phyloP scores from a whole-genome alignment of 1,140 invertebrate species.

The Protaetia brevitarsis region DNA sequence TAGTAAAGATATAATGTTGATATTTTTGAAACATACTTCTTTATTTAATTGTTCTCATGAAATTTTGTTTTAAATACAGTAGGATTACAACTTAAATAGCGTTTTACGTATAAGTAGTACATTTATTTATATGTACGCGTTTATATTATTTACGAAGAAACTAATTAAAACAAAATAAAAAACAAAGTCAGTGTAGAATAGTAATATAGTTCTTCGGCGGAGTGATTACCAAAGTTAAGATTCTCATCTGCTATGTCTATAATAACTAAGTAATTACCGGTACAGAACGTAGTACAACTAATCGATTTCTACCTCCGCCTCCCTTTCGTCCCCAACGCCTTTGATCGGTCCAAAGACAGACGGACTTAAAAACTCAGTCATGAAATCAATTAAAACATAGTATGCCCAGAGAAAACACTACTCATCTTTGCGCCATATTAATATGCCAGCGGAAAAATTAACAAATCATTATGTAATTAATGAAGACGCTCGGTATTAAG shows the following conservation, averaged over 20 bases:
- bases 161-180: no score
- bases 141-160: no score
- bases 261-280: constrained; percentile 17
- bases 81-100: no score
- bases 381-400: constrained; percentile 10
- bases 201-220: background rate
- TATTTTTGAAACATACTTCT: no score
- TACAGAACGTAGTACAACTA: constrained; percentile 1
- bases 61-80: no score
- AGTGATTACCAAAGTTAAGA: background rate
- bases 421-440: background rate
- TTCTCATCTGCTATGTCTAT: background rate
- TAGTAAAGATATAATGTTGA: no score
- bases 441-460: constrained; percentile 1
- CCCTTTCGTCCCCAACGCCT: background rate
- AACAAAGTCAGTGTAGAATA: background rate
- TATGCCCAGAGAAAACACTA: constrained; percentile 8
- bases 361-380: constrained; percentile 13
- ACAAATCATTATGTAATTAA: constrained; percentile 21
- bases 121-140: no score
- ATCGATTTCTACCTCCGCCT: background rate
- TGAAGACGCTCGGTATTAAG: constrained; percentile 1
- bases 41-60: no score
- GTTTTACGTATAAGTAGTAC: no score
- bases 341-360: background rate